A percentile compares a stretch with the other conserved stretches of the same genome.
Evolutionary conservation across 2,113 vertebrate genomes (phyloP).

Genomic region (Epinephelus fuscoguttatus): DNA sequence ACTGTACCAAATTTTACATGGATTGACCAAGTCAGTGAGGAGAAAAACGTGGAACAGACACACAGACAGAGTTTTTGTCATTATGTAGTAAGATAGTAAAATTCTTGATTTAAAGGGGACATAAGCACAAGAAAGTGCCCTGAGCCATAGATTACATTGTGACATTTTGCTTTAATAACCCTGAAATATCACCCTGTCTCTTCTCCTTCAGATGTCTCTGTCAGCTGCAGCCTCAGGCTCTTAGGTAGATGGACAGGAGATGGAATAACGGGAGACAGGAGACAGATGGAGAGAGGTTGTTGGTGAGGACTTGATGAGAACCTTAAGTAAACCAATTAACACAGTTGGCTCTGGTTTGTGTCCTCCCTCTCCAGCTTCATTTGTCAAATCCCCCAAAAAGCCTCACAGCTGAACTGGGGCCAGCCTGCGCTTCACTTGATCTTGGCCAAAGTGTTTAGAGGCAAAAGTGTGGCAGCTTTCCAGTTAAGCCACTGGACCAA

Average conservation of each 20-base stretch:
- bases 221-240: background rate
- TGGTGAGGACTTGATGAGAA: constrained; percentile 35
- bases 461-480: background rate
- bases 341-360: constrained; percentile 3
- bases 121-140: no score
- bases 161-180: background rate
- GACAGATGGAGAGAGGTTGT: constrained; percentile 61
- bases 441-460: background rate
- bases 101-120: background rate
- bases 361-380: constrained; percentile 14
- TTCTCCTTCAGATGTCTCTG: background rate
- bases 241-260: constrained; percentile 3
- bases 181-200: background rate
- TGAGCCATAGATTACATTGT: background rate
- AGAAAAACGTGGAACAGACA: no score
- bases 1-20: no score
- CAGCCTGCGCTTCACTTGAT: background rate
- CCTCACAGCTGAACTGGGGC: background rate
- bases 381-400: constrained; percentile 33
- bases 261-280: constrained; percentile 53
- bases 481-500: background rate
- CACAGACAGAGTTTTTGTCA: no score
- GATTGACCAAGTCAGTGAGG: no score
- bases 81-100: no score
- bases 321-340: constrained; percentile 60